phyloP scores from a whole-genome alignment of 2,797 vertebrate species.

The Arrhamphus sclerolepis region DNA sequence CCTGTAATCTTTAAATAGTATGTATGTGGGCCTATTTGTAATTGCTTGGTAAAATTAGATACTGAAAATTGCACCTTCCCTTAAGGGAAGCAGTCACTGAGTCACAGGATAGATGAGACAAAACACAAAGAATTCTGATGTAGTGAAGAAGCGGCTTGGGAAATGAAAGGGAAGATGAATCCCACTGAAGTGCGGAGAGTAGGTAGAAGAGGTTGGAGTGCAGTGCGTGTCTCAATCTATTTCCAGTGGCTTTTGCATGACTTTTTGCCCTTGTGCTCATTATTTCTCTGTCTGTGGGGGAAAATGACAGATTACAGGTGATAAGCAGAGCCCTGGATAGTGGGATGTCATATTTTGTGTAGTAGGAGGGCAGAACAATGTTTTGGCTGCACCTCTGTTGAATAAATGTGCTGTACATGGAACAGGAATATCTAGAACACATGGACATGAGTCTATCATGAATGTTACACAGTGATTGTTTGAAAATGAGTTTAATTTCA shows the following conservation, averaged over 20 bases:
- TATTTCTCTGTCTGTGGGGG: conserved; percentile 54
- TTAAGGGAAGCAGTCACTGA: conserved; percentile 26
- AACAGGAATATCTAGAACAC: conserved; percentile 21
- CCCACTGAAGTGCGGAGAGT: conserved; percentile 53
- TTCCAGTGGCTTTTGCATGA: conserved; percentile 69
- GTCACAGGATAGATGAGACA: conserved; percentile 34
- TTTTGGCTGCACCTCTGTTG: background rate
- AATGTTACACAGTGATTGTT: conserved; percentile 13
- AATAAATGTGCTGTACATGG: conserved; percentile 19
- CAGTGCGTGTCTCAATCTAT: conserved; percentile 74
- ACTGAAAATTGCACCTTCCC: conserved; percentile 34
- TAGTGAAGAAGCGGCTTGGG: conserved; percentile 58
- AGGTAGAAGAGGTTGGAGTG: conserved; percentile 61
- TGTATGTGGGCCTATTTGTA: conserved; percentile 29
- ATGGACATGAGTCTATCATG: conserved; percentile 23
- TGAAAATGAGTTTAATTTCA: conserved; percentile 10
- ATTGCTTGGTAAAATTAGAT: conserved; percentile 45
- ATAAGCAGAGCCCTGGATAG: conserved; percentile 46
- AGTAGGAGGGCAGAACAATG: conserved; percentile 52
- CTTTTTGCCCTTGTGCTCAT: conserved; percentile 68
- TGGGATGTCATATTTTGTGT: conserved; percentile 37
- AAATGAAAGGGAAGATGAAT: conserved; percentile 79
- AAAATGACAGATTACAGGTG: conserved; percentile 75
- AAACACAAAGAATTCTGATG: conserved; percentile 43
- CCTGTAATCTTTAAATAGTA: conserved; percentile 13